These are phyloP conservation scores for Callithrix jacchus DNA, from an alignment of 2,113 vertebrate genomes.

Conservation along the genomic window DNA sequence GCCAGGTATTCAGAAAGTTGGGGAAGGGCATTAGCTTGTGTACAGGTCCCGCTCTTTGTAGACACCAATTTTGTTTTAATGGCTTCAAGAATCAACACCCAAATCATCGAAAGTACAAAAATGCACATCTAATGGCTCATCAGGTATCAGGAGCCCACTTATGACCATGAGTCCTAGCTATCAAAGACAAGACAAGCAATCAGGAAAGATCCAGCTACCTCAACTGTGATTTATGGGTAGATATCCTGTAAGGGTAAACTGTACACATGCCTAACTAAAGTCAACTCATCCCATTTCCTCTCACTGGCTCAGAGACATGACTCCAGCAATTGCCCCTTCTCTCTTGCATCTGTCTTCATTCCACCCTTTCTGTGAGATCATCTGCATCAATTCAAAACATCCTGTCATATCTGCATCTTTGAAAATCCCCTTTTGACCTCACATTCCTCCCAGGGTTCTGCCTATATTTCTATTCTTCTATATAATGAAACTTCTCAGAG, in stretches of 20 bases:
- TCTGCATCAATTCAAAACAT: neutral
- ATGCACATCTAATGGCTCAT: neutral
- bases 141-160: neutral
- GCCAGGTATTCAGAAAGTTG: neutral
- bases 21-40: neutral
- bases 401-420: neutral
- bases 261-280: neutral
- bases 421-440: neutral
- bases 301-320: neutral
- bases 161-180: neutral
- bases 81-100: neutral
- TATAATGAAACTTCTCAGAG: neutral
- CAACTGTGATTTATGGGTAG: neutral
- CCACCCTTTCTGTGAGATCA: neutral
- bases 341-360: neutral
- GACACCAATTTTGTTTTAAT: conserved; percentile 19
- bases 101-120: neutral
- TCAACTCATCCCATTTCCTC: neutral
- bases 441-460: neutral
- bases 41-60: conserved; percentile 12
- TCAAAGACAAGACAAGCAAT: neutral
- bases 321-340: neutral
- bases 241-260: neutral
- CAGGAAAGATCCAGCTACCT: neutral
- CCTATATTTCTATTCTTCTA: neutral